Base-by-base conservation (phyloP, 1,140 invertebrate species). In the Sarcophaga bullata region DNA sequence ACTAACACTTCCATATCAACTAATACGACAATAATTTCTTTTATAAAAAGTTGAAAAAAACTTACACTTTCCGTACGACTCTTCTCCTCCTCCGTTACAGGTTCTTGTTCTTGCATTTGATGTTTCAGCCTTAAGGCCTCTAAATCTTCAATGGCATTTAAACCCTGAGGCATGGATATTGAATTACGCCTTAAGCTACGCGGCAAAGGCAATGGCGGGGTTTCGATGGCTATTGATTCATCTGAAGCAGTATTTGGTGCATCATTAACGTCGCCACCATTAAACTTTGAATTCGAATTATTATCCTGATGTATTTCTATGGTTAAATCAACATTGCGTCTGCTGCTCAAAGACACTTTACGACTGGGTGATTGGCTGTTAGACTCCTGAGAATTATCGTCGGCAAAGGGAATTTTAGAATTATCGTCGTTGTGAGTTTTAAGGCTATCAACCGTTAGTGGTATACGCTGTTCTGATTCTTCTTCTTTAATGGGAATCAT, bases 141-240 rank as follows among this genome's bases (percentile, higher is more conserved):
- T 82, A 89, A 54, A 11, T 89, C 88, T 8, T 89, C 88, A 62
- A 89, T 62, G 15, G 86, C 85, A 81, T 89, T 88, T 2, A 89
- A 87, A 52, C 88, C 88, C 84, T 86, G 86, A 9, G 88, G 88
- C 86, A 89, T 54, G 5, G 88, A 89, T 46, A 89, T 89, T 2
- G 88, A 89, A 82, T 89, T 89, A 4, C 88, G 85, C 1, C 88
- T 82, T 13, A 89, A 62, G 17, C 48, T 19, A 3, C 75, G 75
- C 2, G 75, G 47, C 49, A 78, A 19, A 9, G 75, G 75, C 10
- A 78, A 25, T 4, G 75, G 75, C 50, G 75, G 75, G 0, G 75
- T 50, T 9, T 78, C 75, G 7, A 78, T 25, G 8, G 48, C 25
- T 5, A 48, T 52, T 8, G 75, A 78, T 50, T 50, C 19, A 52